Evolutionary conservation across 2,888 invertebrate genomes (phyloP), one percentile per base, ranked within the genome.

Genomic region (Stictocephala bisonia): DNA sequence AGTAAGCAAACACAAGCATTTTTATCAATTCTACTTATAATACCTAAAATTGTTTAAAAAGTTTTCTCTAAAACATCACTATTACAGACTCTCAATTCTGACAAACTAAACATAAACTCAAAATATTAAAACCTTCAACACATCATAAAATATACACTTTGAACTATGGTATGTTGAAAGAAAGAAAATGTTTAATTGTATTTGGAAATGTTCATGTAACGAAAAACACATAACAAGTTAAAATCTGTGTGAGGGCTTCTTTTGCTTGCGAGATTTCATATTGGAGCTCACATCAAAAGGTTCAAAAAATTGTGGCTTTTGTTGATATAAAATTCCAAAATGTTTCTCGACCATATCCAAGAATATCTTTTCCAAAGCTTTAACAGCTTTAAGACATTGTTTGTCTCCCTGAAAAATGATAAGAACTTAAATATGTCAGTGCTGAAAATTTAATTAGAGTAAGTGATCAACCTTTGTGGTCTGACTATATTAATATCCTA

Each of bases 281-380:
- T 4, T 31, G 13, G 70, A 18, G 0, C 15, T 24, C 0, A 18
- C 4, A 48, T 48, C 56, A 40, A 41, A 26, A 13, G 53, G 53
- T 1, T 27, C 24, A 35, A 35, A 53, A 6, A 29, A 15, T 15
- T 41, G 40, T 0, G 40, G n/a, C n/a, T 22, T 3, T 1, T 22
- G 11, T 41, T 64, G 64, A n/a, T 27, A 26, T n/a, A 20, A 15
- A 15, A 44, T 24, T 13, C 70, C 70, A 58, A 71, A 71, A 44
- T 71, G 48, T 48, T 56, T 71, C 29, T 71, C 58, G 9, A 71
- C 58, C 29, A 58, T 22, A n/a, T 40, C 44, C 11, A 44, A 9
- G 18, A 64, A 64, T 15, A 24, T n/a, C 1, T n/a, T 41, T 40
- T 64, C 64, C 44, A 64, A 20, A 1, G 27, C 27, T n/a, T 22